Evolutionary conservation across 2,797 vertebrate species (phyloP).

Genomic region (Manis pentadactyla): DNA sequence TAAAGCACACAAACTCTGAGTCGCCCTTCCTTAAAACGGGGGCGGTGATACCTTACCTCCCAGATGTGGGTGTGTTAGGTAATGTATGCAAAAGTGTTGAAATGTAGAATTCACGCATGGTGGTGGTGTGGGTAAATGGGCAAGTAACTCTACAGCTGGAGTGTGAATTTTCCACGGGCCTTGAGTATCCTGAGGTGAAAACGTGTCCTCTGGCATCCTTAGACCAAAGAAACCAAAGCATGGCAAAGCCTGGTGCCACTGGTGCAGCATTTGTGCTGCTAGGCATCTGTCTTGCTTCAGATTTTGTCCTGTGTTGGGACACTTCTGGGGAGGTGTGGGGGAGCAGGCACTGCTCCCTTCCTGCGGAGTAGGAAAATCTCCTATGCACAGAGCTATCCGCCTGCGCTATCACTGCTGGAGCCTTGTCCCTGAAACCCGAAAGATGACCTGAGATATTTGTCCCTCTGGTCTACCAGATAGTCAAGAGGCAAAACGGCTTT

Average conservation of each 20-base stretch:
- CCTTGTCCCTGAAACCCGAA: neutral
- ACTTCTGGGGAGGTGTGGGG: neutral
- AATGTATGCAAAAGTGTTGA: neutral
- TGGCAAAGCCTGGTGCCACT: neutral
- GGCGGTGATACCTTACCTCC: neutral
- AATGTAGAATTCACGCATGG: neutral
- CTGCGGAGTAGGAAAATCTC: neutral
- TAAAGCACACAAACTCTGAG: neutral
- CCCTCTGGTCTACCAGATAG: neutral
- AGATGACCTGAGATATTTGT: neutral
- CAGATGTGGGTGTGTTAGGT: neutral
- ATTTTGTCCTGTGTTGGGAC: neutral
- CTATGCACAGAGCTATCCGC: neutral
- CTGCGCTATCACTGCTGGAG: neutral
- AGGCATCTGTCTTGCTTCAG: neutral
- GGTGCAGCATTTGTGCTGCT: neutral
- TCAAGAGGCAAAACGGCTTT: neutral
- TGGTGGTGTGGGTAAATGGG: neutral
- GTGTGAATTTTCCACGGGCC: neutral
- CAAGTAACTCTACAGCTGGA: neutral
- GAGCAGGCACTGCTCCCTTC: neutral
- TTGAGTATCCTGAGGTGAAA: neutral
- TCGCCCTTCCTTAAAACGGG: neutral
- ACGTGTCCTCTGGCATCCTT: neutral
- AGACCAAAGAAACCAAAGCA: neutral